These are phyloP conservation scores for Dicerorhinus sumatrensis DNA, from an alignment of 2,113 vertebrate species.

Conservation along the genomic window DNA sequence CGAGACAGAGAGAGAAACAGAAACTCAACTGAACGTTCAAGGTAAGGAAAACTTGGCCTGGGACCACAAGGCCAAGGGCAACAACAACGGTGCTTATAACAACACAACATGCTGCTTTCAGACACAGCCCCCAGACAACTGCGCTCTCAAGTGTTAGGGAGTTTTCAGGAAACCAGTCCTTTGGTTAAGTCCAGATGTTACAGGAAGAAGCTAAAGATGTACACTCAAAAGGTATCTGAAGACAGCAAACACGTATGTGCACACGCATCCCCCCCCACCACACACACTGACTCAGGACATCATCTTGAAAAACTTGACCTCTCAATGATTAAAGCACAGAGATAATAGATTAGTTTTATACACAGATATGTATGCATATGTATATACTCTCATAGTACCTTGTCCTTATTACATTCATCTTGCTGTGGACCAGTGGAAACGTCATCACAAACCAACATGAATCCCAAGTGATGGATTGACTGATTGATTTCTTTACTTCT, in stretches of 20 bases:
- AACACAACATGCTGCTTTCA: slow-evolving; percentile 27
- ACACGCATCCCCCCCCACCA: accelerated
- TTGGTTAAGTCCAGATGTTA: not conserved
- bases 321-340: not conserved
- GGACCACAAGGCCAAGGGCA: not conserved
- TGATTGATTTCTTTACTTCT: too few species aligned
- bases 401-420: slow-evolving; percentile 15
- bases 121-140: not conserved
- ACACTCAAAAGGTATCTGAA: not conserved
- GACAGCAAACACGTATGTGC: not conserved
- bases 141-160: not conserved
- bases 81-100: not conserved
- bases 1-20: not conserved
- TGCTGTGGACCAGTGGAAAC: slow-evolving; percentile 10
- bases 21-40: not conserved
- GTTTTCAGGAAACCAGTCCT: slow-evolving; percentile 38
- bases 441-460: not conserved
- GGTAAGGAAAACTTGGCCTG: not conserved
- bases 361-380: not conserved
- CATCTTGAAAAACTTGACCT: not conserved
- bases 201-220: not conserved
- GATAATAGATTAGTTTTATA: not conserved
- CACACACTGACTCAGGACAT: not conserved
- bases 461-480: not conserved
- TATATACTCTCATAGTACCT: not conserved